Conservation (phyloP, 2,113 vertebrate genomes). For the Blennius ocellaris region DNA sequence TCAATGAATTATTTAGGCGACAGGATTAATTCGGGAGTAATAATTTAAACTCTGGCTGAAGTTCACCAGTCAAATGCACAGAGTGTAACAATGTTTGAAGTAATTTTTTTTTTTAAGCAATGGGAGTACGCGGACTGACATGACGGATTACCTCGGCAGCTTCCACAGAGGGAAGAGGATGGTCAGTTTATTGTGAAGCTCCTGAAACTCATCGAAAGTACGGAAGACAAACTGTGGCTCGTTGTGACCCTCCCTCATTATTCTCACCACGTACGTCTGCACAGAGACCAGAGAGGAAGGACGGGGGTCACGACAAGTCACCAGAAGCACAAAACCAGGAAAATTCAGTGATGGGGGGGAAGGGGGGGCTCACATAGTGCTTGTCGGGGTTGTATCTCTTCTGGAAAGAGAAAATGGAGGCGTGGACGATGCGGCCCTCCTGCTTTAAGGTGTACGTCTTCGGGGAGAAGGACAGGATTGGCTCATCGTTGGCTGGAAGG, state of each 20-base stretch:
- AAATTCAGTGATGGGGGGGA: not conserved
- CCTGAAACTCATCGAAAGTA: slow-evolving; percentile 98
- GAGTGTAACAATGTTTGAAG: not conserved
- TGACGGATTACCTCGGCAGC: slow-evolving; percentile 88
- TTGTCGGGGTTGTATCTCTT: slow-evolving; percentile 99
- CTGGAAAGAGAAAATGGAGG: slow-evolving; percentile 95
- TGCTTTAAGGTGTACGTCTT: slow-evolving; percentile 95
- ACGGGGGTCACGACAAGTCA: not conserved
- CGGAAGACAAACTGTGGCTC: slow-evolving; percentile 95
- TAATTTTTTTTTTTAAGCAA: not conserved
- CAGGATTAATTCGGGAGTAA: not conserved
- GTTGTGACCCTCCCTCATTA: slow-evolving; percentile 91
- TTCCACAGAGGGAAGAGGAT: slow-evolving; percentile 98
- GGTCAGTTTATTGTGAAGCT: slow-evolving; percentile 97
- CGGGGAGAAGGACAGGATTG: slow-evolving; percentile 95
- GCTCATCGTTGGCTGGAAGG: slow-evolving; percentile 93
- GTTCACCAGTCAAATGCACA: not conserved
- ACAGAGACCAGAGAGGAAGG: slow-evolving; percentile 14
- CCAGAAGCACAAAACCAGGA: not conserved
- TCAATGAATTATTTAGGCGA: not conserved
- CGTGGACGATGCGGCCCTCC: slow-evolving; percentile 92
- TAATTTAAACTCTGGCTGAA: not conserved
- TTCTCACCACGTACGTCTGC: slow-evolving; percentile 94
- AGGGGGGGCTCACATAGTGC: slow-evolving; percentile 92
- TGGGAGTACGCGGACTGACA: too few relatives aligned